Base-by-base conservation (phyloP, 92 coral and sea anemone genomes). In the Paramuricea clavata region DNA sequence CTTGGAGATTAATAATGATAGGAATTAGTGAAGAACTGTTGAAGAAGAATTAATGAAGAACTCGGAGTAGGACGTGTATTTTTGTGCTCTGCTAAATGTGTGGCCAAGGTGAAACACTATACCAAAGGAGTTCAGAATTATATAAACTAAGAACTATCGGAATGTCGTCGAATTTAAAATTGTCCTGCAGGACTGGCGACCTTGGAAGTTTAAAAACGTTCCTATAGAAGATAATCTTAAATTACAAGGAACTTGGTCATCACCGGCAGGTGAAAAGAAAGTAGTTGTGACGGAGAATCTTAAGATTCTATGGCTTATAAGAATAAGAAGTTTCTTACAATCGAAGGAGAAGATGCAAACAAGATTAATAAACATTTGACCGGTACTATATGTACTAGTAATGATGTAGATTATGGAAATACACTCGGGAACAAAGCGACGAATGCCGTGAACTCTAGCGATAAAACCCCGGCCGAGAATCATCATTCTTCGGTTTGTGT, bases 231-330 rank as follows among this genome's bases (percentile, higher is more conserved):
- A 2, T 13, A 61, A 13, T 30, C 69, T 61, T 61, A 61, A 5
- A 10, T 1, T 30, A 30, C 69, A 61, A 61, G 69, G 69, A 61
- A 61, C 26, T 5, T 61, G 69, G 69, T 61, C 69, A 61, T 61
- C 69, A 13, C 69, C 69, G 16, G 69, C 34, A 7, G 31, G 31
- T 7, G 69, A 61, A 61, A 61, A 61, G 69, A 6, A 61, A 61
- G 10, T 61, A 5, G 4, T 61, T 61, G 69, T 5, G 26, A 13
- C 65, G 69, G 69, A 61, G 52, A 15, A 15, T 47, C 52, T 47
- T 6, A 9, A 10, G 52, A 15, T 47, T 12, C 52, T 47, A 10
- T 47, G 52, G 52, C 52, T 47, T 1, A n/a, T n/a, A 47, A 47
- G 10, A 47, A 47, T 15, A 47, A 47, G 17, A 47, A 47, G 52